Base-by-base conservation (phyloP, 23 tunicate genomes). In the Ascidia mentula region DNA sequence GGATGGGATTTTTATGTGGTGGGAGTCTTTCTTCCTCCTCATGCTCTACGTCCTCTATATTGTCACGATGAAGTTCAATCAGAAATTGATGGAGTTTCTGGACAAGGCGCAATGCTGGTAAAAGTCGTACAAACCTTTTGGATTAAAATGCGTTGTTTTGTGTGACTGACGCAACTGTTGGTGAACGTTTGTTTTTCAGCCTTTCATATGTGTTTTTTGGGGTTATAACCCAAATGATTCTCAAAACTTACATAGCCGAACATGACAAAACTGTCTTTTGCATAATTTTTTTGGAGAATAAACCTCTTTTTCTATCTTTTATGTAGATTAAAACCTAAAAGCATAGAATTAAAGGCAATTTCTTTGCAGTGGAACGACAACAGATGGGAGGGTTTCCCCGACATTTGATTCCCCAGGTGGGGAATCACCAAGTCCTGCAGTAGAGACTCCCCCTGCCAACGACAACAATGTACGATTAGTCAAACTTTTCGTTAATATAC, bases 21-120 rank as follows among this genome's bases (percentile, higher is more conserved):
- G 89, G 89, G 98, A 94, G 59, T 89, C 98, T 24, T 40, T 94
- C 40, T 38, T 65, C 6, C 74, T 94, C 36, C 60, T 88, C 0
- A 46, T 84, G 32, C 87, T 94, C 7, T 94, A 94, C 38, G 89
- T 75, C 28, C 59, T 88, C 30, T 94, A 94, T 60, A 85, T 88
- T 31, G 77, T 85, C 40, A 77, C 87, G 18, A 94, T 94, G 98
- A 84, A 81, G 69, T 88, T 84, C 60, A 88, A 94, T 71, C 46
- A 86, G 13, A 87, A 72, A 78, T 69, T 94, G 39, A 94, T 94
- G 98, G 75, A 80, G 13, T 90, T 38, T 9, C 70, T 91, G 88
- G 82, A 34, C 45, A 45, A 36, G 20, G 60, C 46, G 73, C 31
- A 18, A 0, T 88, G 92, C 73, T 88, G 87, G 92, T 80, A 46